Conservation (phyloP, 2,797 vertebrate genomes). For the Sebastes kiyomatsui region DNA sequence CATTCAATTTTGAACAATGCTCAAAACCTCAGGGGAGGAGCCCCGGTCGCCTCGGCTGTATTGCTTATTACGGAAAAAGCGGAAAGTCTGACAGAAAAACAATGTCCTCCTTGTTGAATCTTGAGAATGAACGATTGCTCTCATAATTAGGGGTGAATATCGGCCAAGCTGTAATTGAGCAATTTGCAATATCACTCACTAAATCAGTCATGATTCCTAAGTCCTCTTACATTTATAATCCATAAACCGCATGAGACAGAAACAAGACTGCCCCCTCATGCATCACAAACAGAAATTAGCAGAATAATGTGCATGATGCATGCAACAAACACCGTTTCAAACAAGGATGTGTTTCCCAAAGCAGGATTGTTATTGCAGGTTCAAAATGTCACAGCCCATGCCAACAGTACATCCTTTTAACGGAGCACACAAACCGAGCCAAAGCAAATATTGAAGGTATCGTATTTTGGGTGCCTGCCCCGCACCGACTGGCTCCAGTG, state of each 20-base stretch:
- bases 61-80: slow-evolving; percentile 39
- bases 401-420: slow-evolving; percentile 42
- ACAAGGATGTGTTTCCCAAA: slow-evolving; percentile 19
- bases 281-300: background rate
- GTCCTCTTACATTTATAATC: background rate
- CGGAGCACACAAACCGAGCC: slow-evolving; percentile 21
- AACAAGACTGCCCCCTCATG: background rate
- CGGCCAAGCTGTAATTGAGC: slow-evolving; percentile 38
- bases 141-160: background rate
- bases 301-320: background rate
- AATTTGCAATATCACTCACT: slow-evolving; percentile 49
- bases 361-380: slow-evolving; percentile 43
- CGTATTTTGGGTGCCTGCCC: slow-evolving; percentile 45
- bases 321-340: background rate
- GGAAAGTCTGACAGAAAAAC: slow-evolving; percentile 48
- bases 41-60: background rate
- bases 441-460: slow-evolving; percentile 63
- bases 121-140: slow-evolving; percentile 26
- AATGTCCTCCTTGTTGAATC: slow-evolving; percentile 53
- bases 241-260: background rate
- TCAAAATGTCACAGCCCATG: slow-evolving; percentile 35
- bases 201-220: slow-evolving; percentile 25
- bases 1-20: slow-evolving; percentile 40
- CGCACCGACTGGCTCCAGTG: slow-evolving; percentile 36
- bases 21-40: slow-evolving; percentile 27